These are phyloP conservation scores for Neotoma lepida DNA, from an alignment of 2,113 vertebrate genomes.

Conservation along the genomic window DNA sequence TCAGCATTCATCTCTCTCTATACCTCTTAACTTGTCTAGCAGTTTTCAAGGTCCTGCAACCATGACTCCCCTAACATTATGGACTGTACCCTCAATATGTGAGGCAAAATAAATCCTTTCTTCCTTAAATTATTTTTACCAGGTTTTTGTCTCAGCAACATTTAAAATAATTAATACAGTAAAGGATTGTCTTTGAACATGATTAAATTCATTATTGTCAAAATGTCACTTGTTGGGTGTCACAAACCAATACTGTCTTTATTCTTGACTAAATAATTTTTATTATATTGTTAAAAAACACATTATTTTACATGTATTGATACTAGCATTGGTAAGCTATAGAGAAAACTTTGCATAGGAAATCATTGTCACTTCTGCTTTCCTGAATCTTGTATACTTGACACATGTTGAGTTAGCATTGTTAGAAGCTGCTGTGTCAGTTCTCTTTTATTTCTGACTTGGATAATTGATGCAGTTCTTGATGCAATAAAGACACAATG, in stretches of 20 bases:
- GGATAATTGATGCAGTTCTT: constrained; percentile 80
- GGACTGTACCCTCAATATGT: no score
- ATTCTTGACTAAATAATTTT: constrained; percentile 70
- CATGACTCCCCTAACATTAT: not conserved
- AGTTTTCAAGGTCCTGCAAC: not conserved
- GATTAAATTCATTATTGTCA: constrained; percentile 37
- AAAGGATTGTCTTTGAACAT: constrained; percentile 19
- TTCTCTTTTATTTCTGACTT: constrained; percentile 86
- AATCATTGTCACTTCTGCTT: constrained; percentile 87
- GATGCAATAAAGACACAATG: constrained; percentile 85
- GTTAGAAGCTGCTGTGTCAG: constrained; percentile 89
- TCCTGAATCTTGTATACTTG: constrained; percentile 85
- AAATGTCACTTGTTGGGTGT: constrained; percentile 41
- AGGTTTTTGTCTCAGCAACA: not conserved
- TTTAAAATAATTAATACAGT: not conserved
- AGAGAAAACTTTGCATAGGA: constrained; percentile 90
- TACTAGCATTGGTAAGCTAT: constrained; percentile 78
- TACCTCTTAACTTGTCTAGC: no score
- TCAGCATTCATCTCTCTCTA: not conserved
- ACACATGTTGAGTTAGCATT: constrained; percentile 87
- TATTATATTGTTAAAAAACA: constrained; percentile 78
- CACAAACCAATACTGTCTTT: constrained; percentile 68
- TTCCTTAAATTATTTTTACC: not conserved
- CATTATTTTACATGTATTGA: constrained; percentile 77
- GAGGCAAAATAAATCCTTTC: not conserved